phyloP scores from a whole-genome alignment of 1,140 invertebrate genomes.

The Leucophenga varia region DNA sequence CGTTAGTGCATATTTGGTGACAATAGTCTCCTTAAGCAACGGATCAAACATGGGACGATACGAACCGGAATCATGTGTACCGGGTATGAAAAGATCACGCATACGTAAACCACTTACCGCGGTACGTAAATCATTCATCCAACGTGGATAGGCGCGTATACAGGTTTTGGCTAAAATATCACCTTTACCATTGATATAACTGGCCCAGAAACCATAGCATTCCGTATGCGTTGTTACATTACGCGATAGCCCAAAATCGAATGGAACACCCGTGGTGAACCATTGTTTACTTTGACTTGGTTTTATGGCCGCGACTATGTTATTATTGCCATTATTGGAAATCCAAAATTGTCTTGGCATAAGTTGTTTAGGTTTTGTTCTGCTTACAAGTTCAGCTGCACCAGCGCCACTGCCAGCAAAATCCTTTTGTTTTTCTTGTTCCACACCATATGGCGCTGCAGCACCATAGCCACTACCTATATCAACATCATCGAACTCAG shows the following conservation, averaged over 20 bases:
- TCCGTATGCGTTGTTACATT: constrained; percentile 28
- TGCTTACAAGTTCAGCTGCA: constrained; percentile 1
- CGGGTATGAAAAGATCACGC: constrained; percentile 63
- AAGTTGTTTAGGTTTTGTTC: not conserved
- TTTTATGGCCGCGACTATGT: constrained; percentile 37
- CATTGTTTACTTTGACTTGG: constrained; percentile 32
- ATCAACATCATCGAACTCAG: constrained; percentile 25
- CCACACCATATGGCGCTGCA: constrained; percentile 32
- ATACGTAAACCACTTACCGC: constrained; percentile 56
- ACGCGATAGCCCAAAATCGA: constrained; percentile 34
- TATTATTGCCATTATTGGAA: constrained; percentile 33
- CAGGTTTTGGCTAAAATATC: constrained; percentile 54
- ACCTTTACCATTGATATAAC: constrained; percentile 37
- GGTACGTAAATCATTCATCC: constrained; percentile 61
- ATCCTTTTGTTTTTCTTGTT: constrained; percentile 12
- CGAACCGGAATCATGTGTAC: constrained; percentile 66
- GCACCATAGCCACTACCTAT: constrained; percentile 23
- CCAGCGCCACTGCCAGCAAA: constrained; percentile 21
- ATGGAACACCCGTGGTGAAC: constrained; percentile 49
- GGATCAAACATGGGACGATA: constrained; percentile 58
- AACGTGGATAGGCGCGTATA: constrained; percentile 60
- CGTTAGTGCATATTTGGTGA: constrained; percentile 59
- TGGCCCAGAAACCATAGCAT: constrained; percentile 53
- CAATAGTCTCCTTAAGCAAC: constrained; percentile 43
- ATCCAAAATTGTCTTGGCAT: constrained; percentile 26